Conservation (phyloP, 1,140 invertebrate genomes). For the Arctopsyche grandis region DNA sequence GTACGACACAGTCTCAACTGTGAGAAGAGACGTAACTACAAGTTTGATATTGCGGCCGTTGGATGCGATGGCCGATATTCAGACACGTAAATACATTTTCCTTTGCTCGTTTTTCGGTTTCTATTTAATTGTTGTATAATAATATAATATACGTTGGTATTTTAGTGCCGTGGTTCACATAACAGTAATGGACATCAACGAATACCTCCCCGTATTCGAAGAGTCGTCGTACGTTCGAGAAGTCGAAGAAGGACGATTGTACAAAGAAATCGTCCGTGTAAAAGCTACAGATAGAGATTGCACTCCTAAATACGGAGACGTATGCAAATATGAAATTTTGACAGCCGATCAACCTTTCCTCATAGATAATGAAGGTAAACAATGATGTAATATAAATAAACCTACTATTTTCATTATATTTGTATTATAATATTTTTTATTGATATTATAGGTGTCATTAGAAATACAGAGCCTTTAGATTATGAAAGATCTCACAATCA, state of each 20-base stretch:
- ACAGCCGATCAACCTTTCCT: slow-evolving; percentile 90
- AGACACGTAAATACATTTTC: slow-evolving; percentile 74
- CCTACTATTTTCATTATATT: neutral
- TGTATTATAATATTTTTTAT: too few species aligned
- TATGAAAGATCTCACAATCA: slow-evolving; percentile 94
- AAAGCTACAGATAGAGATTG: slow-evolving; percentile 92
- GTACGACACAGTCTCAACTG: slow-evolving; percentile 88
- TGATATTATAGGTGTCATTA: slow-evolving; percentile 74
- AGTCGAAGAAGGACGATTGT: slow-evolving; percentile 91
- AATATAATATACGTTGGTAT: slow-evolving; percentile 52
- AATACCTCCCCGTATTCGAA: slow-evolving; percentile 89
- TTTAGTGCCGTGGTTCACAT: slow-evolving; percentile 92
- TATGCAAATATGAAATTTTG: slow-evolving; percentile 96
- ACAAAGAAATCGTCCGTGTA: slow-evolving; percentile 89
- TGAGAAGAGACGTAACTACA: slow-evolving; percentile 93
- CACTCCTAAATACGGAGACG: slow-evolving; percentile 90
- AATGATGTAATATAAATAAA: neutral
- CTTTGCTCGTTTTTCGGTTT: neutral
- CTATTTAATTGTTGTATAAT: neutral
- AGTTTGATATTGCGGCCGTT: slow-evolving; percentile 93
- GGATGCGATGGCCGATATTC: slow-evolving; percentile 87
- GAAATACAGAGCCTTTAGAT: slow-evolving; percentile 90
- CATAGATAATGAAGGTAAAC: slow-evolving; percentile 87
- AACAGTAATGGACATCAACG: slow-evolving; percentile 95
- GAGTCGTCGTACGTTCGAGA: slow-evolving; percentile 90